Evolutionary conservation across 2,888 invertebrate genomes (phyloP), one percentile per base, ranked within the genome.

Genomic region (Drosophila fulvimacula): DNA sequence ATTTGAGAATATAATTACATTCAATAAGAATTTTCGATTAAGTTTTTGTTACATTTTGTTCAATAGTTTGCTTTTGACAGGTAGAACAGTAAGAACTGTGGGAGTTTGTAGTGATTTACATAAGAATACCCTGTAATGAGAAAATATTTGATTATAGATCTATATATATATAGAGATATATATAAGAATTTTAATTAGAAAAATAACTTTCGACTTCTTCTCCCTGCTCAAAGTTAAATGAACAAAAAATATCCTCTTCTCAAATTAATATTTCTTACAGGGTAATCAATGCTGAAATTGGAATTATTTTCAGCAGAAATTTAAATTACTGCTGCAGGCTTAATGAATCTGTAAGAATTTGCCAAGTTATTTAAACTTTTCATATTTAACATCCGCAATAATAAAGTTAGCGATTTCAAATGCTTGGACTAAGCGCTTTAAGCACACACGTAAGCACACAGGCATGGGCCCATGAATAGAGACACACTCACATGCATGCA

Each of bases 281-380:
- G 11, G 17, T 44, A 61, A 11, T 42, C 19, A 60, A 24, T 13
- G 4, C 5, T 34, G 15, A 19, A 24, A 19, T 6, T n/a, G 1
- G 1, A 34, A 32, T 13, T 19, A 49, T 49, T 32, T 32, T 32
- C 13, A 34, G 15, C 5, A 13, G 3, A 42, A n/a, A 51, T 42
- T 57, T 39, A 24, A 53, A 21, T 34, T 10, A 39, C 38, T 41
- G 51, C 7, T 39, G 15, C 48, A 19, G 30, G 30, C 30, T 4
- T 48, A 48, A 48, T 32, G 42, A 41, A 55, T 34, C 19, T 36
- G 27, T 17, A 39, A 10, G n/a, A 34, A 42, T 30, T 68, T 56
- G 7, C n/a, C 41, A 39, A 67, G 68, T 67, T 62, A 44, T 76
- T 78, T 81, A 32, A 69, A 61, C 41, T 55, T 59, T 52, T 27